Evolutionary conservation across 2,797 vertebrate genomes (phyloP).

Genomic region (Dallia pectoralis): DNA sequence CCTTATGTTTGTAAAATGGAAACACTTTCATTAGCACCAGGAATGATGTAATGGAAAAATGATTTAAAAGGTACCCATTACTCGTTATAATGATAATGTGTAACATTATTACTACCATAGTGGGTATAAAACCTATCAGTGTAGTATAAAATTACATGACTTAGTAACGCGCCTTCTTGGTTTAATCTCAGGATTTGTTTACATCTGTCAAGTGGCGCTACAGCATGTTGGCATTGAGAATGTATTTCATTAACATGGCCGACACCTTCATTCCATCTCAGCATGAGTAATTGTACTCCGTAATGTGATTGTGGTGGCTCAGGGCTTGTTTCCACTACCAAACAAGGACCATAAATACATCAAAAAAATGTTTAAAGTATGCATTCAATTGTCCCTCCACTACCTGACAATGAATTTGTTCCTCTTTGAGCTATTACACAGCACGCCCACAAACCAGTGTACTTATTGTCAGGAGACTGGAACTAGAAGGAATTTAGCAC

Average conservation of each 20-base stretch:
- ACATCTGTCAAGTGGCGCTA: background rate
- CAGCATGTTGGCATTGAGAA: background rate
- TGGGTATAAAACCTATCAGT: background rate
- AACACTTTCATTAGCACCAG: too few species aligned
- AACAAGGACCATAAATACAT: background rate
- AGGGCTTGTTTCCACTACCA: background rate
- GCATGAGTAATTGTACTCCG: background rate
- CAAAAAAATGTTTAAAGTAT: background rate
- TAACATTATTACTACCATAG: background rate
- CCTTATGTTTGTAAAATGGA: too few species aligned
- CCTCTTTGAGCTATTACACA: background rate
- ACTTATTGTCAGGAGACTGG: background rate
- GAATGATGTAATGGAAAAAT: too few species aligned
- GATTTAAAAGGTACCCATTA: background rate
- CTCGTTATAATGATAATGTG: background rate
- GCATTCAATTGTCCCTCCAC: background rate
- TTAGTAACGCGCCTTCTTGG: background rate
- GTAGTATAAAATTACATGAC: background rate
- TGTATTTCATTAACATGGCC: conserved; percentile 8
- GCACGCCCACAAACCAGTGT: background rate
- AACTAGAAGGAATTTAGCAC: background rate
- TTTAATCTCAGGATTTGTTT: background rate
- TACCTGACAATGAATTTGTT: background rate
- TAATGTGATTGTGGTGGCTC: conserved; percentile 6
- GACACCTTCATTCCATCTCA: conserved; percentile 1